Conservation (phyloP, 2,888 invertebrate species). For the Leistus spinibarbis region DNA sequence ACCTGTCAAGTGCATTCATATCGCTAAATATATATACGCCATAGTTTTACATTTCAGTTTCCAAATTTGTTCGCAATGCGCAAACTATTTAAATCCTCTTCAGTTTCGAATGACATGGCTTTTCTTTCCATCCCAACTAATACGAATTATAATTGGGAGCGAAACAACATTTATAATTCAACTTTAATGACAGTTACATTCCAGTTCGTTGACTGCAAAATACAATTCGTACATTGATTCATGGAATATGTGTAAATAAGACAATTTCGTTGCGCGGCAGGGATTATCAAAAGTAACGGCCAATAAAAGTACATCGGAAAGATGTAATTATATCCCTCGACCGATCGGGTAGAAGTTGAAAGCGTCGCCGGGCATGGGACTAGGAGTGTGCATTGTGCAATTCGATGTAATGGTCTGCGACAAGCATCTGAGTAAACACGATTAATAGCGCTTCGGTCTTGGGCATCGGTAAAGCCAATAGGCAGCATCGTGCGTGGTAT, state of each 20-base stretch:
- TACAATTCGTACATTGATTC: not conserved
- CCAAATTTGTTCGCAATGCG: not conserved
- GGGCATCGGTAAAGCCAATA: not conserved
- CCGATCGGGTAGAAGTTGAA: not conserved
- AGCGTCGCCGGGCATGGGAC: not conserved
- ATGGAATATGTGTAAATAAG: too few relatives aligned
- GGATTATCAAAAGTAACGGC: not conserved
- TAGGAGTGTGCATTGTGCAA: not conserved
- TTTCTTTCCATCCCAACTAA: not conserved
- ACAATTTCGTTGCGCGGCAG: not conserved
- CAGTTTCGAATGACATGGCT: not conserved
- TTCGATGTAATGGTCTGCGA: slow-evolving; percentile 35
- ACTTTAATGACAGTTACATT: not conserved
- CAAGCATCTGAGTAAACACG: slow-evolving; percentile 38
- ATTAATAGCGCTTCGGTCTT: slow-evolving; percentile 33
- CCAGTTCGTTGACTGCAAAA: not conserved
- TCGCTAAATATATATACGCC: not conserved
- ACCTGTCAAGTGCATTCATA: slow-evolving; percentile 1
- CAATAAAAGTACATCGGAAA: not conserved
- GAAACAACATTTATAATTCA: not conserved
- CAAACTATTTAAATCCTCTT: not conserved
- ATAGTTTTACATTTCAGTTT: not conserved
- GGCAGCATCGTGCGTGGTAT: not conserved
- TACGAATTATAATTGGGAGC: not conserved
- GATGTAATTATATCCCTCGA: not conserved